Evolutionary conservation across 1,140 invertebrate genomes (phyloP).

Genomic region (Andricus grossulariae): DNA sequence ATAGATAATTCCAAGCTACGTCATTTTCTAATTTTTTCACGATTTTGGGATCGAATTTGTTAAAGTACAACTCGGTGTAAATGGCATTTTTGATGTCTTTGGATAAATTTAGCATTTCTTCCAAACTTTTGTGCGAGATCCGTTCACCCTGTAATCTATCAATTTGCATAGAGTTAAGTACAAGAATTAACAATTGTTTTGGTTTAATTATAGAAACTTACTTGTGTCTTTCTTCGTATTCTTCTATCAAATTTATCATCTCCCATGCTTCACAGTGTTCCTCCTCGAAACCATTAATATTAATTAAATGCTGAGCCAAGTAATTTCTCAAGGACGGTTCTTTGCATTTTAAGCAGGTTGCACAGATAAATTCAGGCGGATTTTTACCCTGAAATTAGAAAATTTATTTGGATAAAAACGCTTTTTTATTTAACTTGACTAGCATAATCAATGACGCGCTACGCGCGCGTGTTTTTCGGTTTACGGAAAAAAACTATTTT

Average conservation of each 20-base stretch:
- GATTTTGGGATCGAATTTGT: conserved; percentile 51
- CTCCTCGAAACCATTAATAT: conserved; percentile 70
- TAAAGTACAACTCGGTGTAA: conserved; percentile 68
- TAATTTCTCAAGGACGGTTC: conserved; percentile 78
- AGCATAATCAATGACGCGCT: no score
- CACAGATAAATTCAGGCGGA: conserved; percentile 77
- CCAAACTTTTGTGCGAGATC: conserved; percentile 58
- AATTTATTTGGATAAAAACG: neutral
- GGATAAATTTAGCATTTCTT: conserved; percentile 61
- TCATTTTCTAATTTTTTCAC: conserved; percentile 51
- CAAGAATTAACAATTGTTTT: no score
- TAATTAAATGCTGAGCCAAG: conserved; percentile 78
- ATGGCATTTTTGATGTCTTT: conserved; percentile 57
- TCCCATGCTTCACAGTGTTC: conserved; percentile 77
- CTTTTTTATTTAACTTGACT: neutral
- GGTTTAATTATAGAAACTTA: conserved; percentile 44
- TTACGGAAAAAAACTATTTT: no score
- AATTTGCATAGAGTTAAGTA: no score
- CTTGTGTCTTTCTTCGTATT: conserved; percentile 67
- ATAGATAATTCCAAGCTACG: conserved; percentile 65
- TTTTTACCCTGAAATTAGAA: conserved; percentile 71
- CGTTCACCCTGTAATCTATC: conserved; percentile 52
- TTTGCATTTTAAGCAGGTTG: conserved; percentile 75
- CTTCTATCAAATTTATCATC: conserved; percentile 76
- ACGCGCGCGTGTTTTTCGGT: no score